Evolutionary conservation across 2,888 invertebrate genomes (phyloP), one percentile per base, ranked within the genome.

Genomic region (Caenorhabditis wallacei): DNA sequence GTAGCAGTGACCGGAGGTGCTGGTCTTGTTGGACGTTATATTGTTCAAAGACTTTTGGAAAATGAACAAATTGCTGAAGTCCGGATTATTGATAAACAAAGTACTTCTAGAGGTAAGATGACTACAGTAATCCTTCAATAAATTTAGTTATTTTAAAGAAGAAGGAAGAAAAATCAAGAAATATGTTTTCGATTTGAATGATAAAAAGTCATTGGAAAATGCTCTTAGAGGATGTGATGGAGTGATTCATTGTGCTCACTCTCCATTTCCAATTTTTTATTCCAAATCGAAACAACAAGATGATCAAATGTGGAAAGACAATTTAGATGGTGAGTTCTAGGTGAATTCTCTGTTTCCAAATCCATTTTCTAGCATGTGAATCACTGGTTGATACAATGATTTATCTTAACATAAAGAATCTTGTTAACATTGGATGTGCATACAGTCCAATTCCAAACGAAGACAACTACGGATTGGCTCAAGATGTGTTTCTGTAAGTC

Each of bases 401-500:
- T 7, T 24, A 56, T 0, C 70, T 78, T 8, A 54, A 71, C 20
- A 86, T 91, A 24, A 82, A 76, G 26, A 85, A 86, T 30, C 74
- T 91, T 16, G 84, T 91, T 8, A 87, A 88, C 68, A 74, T 91
- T 11, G 90, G 91, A 10, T 90, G 90, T 63, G 90, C 90, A 8
- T 91, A 87, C 70, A 87, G 89, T 43, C 86, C 88, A 26, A 83
- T 91, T 26, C 90, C 90, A 7, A 72, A 85, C 26, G 87, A 88
- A 20, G 91, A 91, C 75, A 91, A 91, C 66, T 91, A 89, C 66
- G 91, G 91, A 37, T 70, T 88, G 3, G 86, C 88, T 10, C 90
- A 90, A 79, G 88, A 88, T 18, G 87, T 89, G 16, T 87, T 85
- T 66, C 76, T 71, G 85, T 84, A 61, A 78, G 85, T 48, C 40